Conservation (phyloP, 2,888 invertebrate genomes). For the Eristalinus aeneus region DNA sequence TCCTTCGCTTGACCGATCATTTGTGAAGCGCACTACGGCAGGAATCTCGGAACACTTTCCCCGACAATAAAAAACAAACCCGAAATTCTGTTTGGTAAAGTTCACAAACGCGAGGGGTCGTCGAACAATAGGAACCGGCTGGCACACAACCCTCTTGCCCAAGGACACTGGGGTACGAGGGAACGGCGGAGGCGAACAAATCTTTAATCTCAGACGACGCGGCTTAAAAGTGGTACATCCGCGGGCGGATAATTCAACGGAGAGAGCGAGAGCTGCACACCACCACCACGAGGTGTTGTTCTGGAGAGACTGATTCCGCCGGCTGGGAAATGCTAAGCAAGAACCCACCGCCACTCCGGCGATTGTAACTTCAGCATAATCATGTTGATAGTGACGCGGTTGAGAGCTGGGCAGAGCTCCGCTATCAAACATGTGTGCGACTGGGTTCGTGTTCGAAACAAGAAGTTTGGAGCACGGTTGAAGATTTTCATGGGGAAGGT, state of each 20-base stretch:
- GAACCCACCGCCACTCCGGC: slow-evolving; percentile 31
- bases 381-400: background rate
- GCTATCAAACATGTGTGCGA: slow-evolving; percentile 22
- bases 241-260: background rate
- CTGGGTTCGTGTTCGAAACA: background rate
- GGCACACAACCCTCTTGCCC: background rate
- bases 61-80: background rate
- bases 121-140: slow-evolving; percentile 35
- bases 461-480: slow-evolving; percentile 7
- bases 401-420: background rate
- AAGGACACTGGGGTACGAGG: background rate
- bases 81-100: background rate
- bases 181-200: background rate
- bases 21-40: slow-evolving; percentile 31
- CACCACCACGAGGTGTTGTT: slow-evolving; percentile 60
- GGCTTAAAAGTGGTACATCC: slow-evolving; percentile 22
- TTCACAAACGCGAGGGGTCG: slow-evolving; percentile 8
- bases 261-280: slow-evolving; percentile 34
- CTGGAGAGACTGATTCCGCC: slow-evolving; percentile 52
- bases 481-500: too few relatives aligned
- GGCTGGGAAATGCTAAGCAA: slow-evolving; percentile 43
- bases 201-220: slow-evolving; percentile 12
- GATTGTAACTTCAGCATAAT: slow-evolving; percentile 15
- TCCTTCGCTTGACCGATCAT: slow-evolving; percentile 54
- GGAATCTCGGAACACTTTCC: background rate